These are phyloP conservation scores for Nomada flava DNA, from an alignment of 2,888 invertebrate genomes.

Conservation along the genomic window DNA sequence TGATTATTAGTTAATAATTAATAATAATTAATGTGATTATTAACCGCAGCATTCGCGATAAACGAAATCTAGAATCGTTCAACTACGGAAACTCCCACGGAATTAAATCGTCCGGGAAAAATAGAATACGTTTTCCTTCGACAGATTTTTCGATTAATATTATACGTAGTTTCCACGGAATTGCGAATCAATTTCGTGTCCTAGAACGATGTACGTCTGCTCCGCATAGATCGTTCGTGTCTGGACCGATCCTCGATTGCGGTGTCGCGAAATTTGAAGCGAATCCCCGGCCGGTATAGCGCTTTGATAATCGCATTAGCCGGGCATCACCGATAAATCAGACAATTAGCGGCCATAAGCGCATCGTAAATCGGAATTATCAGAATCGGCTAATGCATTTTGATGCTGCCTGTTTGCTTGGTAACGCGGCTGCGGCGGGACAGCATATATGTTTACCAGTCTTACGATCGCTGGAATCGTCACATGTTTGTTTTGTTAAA, in stretches of 20 bases:
- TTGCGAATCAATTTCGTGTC: not conserved
- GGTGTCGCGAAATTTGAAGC: slow-evolving; percentile 30
- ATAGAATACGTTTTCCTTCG: not conserved
- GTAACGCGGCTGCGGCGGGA: slow-evolving; percentile 67
- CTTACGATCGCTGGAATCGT: slow-evolving; percentile 65
- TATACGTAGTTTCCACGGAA: not conserved
- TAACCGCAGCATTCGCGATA: too few relatives aligned
- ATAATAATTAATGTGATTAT: too few relatives aligned
- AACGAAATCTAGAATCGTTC: too few relatives aligned
- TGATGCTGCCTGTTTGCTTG: slow-evolving; percentile 68
- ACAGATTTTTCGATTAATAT: not conserved
- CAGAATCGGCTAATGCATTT: slow-evolving; percentile 70
- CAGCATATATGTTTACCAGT: slow-evolving; percentile 64
- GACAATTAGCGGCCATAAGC: slow-evolving; percentile 79
- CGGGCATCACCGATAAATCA: slow-evolving; percentile 78
- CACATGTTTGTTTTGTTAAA: slow-evolving; percentile 6
- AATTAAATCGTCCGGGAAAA: too few relatives aligned
- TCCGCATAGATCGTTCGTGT: not conserved
- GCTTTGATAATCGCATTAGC: slow-evolving; percentile 76
- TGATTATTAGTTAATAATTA: too few relatives aligned
- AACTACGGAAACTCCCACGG: too few relatives aligned
- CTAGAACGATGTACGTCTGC: not conserved
- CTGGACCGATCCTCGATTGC: not conserved
- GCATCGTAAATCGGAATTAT: slow-evolving; percentile 80
- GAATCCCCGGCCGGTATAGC: slow-evolving; percentile 33